Evolutionary conservation across 2,888 invertebrate genomes (phyloP).

Genomic region (Dyspetes luteomarginatus): DNA sequence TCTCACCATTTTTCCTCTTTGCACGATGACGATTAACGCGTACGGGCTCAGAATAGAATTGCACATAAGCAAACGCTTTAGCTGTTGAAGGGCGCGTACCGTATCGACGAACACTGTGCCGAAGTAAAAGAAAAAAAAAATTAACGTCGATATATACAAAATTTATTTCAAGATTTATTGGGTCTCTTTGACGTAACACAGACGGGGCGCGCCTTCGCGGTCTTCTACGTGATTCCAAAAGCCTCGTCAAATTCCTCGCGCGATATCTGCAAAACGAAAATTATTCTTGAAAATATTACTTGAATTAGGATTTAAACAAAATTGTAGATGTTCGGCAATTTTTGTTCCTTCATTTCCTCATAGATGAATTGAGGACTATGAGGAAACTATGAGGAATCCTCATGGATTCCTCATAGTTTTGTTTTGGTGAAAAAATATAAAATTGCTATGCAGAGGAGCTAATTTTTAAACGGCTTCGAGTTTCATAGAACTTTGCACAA

Average conservation of each 20-base stretch:
- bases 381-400: too few relatives aligned
- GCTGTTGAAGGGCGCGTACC: conserved; percentile 9
- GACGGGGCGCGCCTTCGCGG: neutral
- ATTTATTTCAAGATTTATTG: conserved; percentile 47
- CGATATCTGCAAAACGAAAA: conserved; percentile 81
- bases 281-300: conserved; percentile 9
- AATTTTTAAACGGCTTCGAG: too few relatives aligned
- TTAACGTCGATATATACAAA: conserved; percentile 13
- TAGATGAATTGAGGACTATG: too few relatives aligned
- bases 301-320: neutral
- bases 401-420: too few relatives aligned
- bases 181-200: neutral
- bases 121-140: conserved; percentile 6
- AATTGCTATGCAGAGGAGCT: too few relatives aligned
- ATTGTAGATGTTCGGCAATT: neutral
- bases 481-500: too few relatives aligned
- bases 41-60: conserved; percentile 53
- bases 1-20: neutral
- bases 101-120: conserved; percentile 7
- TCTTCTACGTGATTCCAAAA: conserved; percentile 76
- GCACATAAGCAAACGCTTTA: neutral
- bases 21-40: conserved; percentile 4
- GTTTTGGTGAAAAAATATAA: too few relatives aligned
- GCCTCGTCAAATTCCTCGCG: conserved; percentile 83
- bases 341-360: neutral